Evolutionary conservation across 2,113 vertebrate genomes (phyloP).

Genomic region (Oncorhynchus masou): DNA sequence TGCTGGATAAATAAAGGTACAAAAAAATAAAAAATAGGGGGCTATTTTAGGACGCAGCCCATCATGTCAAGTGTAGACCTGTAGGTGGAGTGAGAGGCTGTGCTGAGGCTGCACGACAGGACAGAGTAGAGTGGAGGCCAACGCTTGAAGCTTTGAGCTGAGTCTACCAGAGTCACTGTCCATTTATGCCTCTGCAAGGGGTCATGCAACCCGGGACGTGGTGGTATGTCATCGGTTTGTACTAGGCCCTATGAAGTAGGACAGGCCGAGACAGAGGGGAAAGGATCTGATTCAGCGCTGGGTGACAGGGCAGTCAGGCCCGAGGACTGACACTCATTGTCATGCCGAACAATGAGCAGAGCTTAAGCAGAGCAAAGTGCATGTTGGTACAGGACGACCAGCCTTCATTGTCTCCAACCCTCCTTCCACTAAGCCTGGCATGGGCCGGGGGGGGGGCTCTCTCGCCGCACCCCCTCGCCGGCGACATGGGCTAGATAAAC

Average conservation of each 20-base stretch:
- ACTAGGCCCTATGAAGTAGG: slow-evolving; percentile 39
- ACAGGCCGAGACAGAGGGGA: slow-evolving; percentile 49
- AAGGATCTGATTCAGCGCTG: slow-evolving; percentile 65
- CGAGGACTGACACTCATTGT: slow-evolving; percentile 42
- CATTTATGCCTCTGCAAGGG: slow-evolving; percentile 52
- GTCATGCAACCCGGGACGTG: slow-evolving; percentile 23
- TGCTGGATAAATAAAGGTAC: too few relatives aligned
- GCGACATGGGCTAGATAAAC: slow-evolving; percentile 44
- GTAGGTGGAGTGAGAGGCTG: not conserved
- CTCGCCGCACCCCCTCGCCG: not conserved
- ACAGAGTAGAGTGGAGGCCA: slow-evolving; percentile 34
- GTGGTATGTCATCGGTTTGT: slow-evolving; percentile 62
- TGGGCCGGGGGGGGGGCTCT: slow-evolving; percentile 8
- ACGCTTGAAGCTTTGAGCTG: slow-evolving; percentile 37
- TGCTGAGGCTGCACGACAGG: slow-evolving; percentile 12
- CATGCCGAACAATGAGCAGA: slow-evolving; percentile 48
- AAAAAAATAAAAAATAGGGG: too few relatives aligned
- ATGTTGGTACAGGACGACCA: slow-evolving; percentile 44
- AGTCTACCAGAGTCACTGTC: slow-evolving; percentile 56
- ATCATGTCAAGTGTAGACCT: not conserved
- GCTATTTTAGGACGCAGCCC: too few relatives aligned
- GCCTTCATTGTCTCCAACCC: slow-evolving; percentile 32
- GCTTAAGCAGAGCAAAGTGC: slow-evolving; percentile 1
- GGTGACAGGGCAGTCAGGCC: slow-evolving; percentile 13
- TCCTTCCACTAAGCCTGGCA: slow-evolving; percentile 27